Conservation (phyloP, 2,797 vertebrate species). For the Pelodytes ibericus region DNA sequence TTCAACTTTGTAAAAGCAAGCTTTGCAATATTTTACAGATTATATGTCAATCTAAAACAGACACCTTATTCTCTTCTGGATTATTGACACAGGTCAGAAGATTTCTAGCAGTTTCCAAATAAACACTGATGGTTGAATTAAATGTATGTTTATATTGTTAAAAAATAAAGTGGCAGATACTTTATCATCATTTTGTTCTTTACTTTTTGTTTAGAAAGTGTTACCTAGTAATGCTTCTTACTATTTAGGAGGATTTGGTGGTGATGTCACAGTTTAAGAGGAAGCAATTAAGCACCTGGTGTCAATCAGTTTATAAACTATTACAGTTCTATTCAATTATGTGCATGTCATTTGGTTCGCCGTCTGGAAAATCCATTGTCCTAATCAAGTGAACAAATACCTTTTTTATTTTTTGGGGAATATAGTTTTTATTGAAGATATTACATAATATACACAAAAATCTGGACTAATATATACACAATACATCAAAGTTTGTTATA, state of each 20-base stretch:
- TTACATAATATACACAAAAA: too few species aligned
- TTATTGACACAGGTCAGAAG: too few species aligned
- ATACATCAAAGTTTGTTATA: too few species aligned
- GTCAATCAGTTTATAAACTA: not conserved
- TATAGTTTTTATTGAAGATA: too few species aligned
- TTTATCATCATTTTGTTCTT: slow-evolving; percentile 32
- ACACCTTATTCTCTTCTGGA: too few species aligned
- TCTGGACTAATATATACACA: too few species aligned
- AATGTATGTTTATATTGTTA: too few species aligned
- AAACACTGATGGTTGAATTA: too few species aligned
- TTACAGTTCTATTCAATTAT: not conserved
- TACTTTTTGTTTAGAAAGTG: slow-evolving; percentile 22
- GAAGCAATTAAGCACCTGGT: not conserved
- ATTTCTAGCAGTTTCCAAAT: too few species aligned
- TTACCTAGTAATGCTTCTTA: slow-evolving; percentile 37
- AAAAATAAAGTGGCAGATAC: slow-evolving; percentile 24
- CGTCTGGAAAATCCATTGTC: not conserved
- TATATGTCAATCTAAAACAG: too few species aligned
- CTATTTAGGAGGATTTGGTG: slow-evolving; percentile 23
- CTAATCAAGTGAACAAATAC: not conserved
- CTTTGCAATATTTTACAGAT: too few species aligned
- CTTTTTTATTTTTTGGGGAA: not conserved
- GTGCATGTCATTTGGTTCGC: not conserved
- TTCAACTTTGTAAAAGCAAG: too few species aligned
- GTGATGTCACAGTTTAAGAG: slow-evolving; percentile 27